Conservation (phyloP, 2,113 vertebrate species). For the Charina bottae region DNA sequence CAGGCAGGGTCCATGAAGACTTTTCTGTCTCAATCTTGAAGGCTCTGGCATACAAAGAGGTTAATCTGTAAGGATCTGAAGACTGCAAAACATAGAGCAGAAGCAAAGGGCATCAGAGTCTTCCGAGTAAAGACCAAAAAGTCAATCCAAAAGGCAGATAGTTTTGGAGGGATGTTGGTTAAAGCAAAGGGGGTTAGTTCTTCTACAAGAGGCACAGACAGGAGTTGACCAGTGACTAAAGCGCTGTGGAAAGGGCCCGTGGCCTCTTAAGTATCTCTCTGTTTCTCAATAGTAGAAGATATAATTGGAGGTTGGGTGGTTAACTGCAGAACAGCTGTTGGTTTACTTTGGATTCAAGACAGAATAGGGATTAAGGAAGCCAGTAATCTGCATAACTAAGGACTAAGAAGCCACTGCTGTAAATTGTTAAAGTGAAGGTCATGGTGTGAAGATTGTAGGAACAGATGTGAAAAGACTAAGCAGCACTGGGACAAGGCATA, state of each 20-base stretch:
- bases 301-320: neutral
- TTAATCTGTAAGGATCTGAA: neutral
- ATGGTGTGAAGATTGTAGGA: neutral
- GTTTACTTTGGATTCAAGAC: conserved; percentile 5
- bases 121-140: neutral
- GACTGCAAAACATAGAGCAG: neutral
- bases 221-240: neutral
- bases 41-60: neutral
- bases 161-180: neutral
- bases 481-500: neutral
- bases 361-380: neutral
- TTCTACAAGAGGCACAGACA: neutral
- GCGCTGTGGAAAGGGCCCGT: neutral
- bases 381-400: neutral
- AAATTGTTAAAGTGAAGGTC: neutral
- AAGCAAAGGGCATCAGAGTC: neutral
- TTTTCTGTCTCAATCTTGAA: neutral
- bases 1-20: neutral
- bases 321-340: neutral
- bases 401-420: neutral
- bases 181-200: neutral
- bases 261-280: neutral
- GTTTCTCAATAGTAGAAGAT: neutral
- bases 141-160: neutral
- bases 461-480: neutral